Evolutionary conservation across 2,797 vertebrate species (phyloP).

Genomic region (Semotilus atromaculatus): DNA sequence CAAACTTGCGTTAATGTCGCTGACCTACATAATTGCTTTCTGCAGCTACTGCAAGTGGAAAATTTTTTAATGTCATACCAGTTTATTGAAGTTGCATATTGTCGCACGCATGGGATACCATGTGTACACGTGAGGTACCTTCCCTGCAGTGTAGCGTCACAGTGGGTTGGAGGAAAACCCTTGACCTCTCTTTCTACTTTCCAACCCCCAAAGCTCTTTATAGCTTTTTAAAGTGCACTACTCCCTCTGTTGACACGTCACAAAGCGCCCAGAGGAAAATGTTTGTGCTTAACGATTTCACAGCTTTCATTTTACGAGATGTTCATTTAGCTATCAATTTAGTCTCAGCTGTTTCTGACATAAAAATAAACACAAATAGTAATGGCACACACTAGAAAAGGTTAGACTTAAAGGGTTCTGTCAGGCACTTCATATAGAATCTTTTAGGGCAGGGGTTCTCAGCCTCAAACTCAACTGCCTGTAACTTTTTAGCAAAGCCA

Average conservation of each 20-base stretch:
- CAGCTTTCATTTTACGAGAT: neutral
- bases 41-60: constrained; percentile 12
- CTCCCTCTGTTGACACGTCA: constrained; percentile 50
- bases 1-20: constrained; percentile 46
- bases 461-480: neutral
- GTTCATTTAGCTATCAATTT: neutral
- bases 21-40: constrained; percentile 52
- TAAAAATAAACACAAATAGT: neutral
- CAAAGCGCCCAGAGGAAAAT: constrained; percentile 4
- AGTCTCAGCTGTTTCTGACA: neutral
- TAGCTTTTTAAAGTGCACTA: constrained; percentile 38
- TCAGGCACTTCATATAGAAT: neutral
- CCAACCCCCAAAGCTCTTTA: constrained; percentile 20
- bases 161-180: constrained; percentile 11
- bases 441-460: neutral
- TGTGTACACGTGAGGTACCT: constrained; percentile 5
- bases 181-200: constrained; percentile 21
- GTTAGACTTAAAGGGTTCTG: neutral
- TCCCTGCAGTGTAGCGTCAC: constrained; percentile 15
- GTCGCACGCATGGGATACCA: neutral
- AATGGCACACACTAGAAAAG: neutral
- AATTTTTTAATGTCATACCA: neutral
- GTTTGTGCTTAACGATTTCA: neutral
- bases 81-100: constrained; percentile 5
- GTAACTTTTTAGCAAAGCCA: neutral